Conservation (phyloP, 2,888 invertebrate species). For the Scaeva pyrastri region DNA sequence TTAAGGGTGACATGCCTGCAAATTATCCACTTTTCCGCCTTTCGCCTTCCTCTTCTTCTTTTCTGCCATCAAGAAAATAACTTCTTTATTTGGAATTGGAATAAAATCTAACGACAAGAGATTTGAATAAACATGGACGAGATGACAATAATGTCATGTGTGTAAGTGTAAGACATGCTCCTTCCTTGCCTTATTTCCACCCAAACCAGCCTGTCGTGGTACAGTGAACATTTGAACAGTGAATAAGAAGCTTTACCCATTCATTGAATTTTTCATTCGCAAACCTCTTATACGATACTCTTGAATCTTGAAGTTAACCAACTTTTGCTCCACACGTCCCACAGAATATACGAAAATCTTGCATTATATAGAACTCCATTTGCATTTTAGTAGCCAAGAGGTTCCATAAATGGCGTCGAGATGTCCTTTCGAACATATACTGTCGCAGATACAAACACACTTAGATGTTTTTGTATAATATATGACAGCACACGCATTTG, state of each 20-base stretch:
- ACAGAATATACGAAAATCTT: conserved; percentile 10
- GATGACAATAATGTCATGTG: conserved; percentile 38
- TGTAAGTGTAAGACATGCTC: no score
- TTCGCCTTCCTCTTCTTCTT: no score
- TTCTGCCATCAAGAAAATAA: conserved; percentile 9
- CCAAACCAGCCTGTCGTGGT: neutral
- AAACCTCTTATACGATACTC: conserved; percentile 43
- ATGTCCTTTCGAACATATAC: conserved; percentile 27
- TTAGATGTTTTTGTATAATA: neutral
- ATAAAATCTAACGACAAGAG: conserved; percentile 60
- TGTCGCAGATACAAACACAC: neutral
- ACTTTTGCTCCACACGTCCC: neutral
- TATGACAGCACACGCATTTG: neutral
- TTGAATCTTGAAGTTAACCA: conserved; percentile 58
- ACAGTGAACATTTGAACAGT: conserved; percentile 32
- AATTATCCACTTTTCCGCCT: conserved; percentile 18
- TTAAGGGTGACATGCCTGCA: conserved; percentile 6
- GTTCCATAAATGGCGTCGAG: conserved; percentile 63
- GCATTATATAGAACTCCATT: conserved; percentile 69
- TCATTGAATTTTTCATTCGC: conserved; percentile 72
- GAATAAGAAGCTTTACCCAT: conserved; percentile 30
- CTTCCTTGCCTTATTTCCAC: neutral
- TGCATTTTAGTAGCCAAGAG: conserved; percentile 72
- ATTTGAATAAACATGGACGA: conserved; percentile 22
- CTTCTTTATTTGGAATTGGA: conserved; percentile 19